These are phyloP conservation scores for Porites divaricata DNA, from an alignment of 92 coral and sea anemone species.

Conservation along the genomic window DNA sequence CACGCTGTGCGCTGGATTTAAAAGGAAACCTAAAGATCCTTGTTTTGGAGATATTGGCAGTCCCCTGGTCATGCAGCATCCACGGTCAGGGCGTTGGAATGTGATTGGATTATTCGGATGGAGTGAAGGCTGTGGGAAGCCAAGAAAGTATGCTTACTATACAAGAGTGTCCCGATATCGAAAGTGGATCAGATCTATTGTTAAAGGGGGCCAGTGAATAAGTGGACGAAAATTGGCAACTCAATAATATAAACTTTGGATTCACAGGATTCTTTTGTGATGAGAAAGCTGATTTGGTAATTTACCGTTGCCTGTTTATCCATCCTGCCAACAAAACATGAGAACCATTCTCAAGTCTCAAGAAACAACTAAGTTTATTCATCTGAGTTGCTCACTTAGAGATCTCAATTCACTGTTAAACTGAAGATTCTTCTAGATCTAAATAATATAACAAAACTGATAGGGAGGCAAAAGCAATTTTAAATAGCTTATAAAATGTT, in stretches of 20 bases:
- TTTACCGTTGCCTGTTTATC: too few relatives aligned
- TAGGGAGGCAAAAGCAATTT: too few relatives aligned
- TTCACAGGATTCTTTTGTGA: background rate
- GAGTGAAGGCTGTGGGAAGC: slow-evolving; percentile 90
- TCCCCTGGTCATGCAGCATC: slow-evolving; percentile 84
- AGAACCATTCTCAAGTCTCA: too few relatives aligned
- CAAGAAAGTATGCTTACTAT: slow-evolving; percentile 83
- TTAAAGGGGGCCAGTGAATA: slow-evolving; percentile 42
- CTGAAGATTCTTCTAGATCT: too few relatives aligned
- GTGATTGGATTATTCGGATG: slow-evolving; percentile 90
- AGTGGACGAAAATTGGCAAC: background rate
- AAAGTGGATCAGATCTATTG: slow-evolving; percentile 77
- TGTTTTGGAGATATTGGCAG: slow-evolving; percentile 90
- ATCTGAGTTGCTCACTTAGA: too few relatives aligned
- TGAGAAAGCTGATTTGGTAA: too few relatives aligned
- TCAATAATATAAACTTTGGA: background rate
- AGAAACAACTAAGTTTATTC: too few relatives aligned
- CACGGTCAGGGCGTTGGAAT: slow-evolving; percentile 87
- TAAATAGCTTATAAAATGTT: too few relatives aligned
- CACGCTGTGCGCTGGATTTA: slow-evolving; percentile 83
- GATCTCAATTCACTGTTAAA: too few relatives aligned
- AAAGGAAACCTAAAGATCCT: slow-evolving; percentile 75
- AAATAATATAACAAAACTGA: too few relatives aligned
- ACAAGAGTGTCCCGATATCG: slow-evolving; percentile 86
- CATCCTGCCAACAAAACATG: too few relatives aligned